phyloP scores from a whole-genome alignment of 64 coral and sea anemone genomes.

The Hydrozoanthus tunicans region DNA sequence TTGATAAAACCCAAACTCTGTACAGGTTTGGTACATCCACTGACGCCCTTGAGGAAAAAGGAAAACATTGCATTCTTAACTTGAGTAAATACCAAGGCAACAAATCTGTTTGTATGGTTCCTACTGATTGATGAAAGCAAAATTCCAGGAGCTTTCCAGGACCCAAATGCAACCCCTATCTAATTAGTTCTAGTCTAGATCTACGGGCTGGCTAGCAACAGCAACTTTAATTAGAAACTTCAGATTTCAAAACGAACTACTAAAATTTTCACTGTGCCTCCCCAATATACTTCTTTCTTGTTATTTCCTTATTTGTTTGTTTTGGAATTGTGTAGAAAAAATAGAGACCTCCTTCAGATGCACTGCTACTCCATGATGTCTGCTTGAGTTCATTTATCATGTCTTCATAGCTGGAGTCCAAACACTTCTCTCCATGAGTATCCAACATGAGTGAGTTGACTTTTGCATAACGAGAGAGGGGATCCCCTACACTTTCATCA shows the following conservation, averaged over 20 bases:
- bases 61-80: not conserved
- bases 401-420: constrained; percentile 81
- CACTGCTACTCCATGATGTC: constrained; percentile 85
- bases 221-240: no score
- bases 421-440: constrained; percentile 71
- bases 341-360: constrained; percentile 87
- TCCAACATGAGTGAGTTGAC: constrained; percentile 87
- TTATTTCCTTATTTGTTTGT: no score
- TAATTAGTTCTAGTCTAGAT: no score
- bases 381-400: constrained; percentile 69
- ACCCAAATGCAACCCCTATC: no score
- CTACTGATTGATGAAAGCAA: no score
- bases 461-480: constrained; percentile 78
- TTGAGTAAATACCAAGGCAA: not conserved
- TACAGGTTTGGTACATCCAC: constrained; percentile 98
- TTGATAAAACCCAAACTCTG: constrained; percentile 99
- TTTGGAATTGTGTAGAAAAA: no score
- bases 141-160: no score
- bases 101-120: no score
- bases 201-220: no score
- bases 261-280: no score
- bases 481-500: constrained; percentile 67
- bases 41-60: constrained; percentile 68
- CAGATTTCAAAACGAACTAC: no score
- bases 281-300: no score